Evolutionary conservation across 2,797 vertebrate genomes (phyloP).

Genomic region (Channa striata): DNA sequence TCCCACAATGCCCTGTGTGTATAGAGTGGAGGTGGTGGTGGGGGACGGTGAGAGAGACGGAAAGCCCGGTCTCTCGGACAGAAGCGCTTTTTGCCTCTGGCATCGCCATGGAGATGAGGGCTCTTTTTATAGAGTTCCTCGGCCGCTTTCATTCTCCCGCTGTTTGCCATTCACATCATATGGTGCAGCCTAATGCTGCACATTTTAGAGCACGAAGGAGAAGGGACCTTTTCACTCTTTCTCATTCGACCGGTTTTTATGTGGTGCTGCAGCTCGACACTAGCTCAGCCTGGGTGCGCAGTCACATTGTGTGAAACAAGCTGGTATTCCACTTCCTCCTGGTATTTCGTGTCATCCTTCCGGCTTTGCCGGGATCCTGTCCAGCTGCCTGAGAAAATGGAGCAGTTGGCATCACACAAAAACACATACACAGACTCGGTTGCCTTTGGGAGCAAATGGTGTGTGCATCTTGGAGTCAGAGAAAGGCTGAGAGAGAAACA

Average conservation of each 20-base stretch:
- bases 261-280: not conserved
- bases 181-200: constrained; percentile 29
- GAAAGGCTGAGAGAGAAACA: constrained; percentile 49
- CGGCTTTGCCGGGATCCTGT: constrained; percentile 19
- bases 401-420: constrained; percentile 24
- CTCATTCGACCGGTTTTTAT: constrained; percentile 16
- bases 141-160: constrained; percentile 56
- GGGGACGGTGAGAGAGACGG: not conserved
- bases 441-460: constrained; percentile 8
- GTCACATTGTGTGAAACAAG: not conserved
- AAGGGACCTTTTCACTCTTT: not conserved
- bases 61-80: constrained; percentile 24
- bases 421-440: not conserved
- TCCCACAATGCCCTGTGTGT: constrained; percentile 69
- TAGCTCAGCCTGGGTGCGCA: not conserved
- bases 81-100: constrained; percentile 59
- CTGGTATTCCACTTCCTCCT: constrained; percentile 14
- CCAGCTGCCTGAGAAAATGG: constrained; percentile 30
- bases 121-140: constrained; percentile 53
- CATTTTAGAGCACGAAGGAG: constrained; percentile 17
- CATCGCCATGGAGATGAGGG: constrained; percentile 65
- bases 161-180: constrained; percentile 69
- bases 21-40: constrained; percentile 28
- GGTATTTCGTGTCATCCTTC: constrained; percentile 37
- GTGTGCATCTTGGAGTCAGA: constrained; percentile 27